A percentile compares a stretch with the other conserved stretches of the same genome.
phyloP scores from a whole-genome alignment of 2,888 invertebrate genomes.

The Globia sparganii region DNA sequence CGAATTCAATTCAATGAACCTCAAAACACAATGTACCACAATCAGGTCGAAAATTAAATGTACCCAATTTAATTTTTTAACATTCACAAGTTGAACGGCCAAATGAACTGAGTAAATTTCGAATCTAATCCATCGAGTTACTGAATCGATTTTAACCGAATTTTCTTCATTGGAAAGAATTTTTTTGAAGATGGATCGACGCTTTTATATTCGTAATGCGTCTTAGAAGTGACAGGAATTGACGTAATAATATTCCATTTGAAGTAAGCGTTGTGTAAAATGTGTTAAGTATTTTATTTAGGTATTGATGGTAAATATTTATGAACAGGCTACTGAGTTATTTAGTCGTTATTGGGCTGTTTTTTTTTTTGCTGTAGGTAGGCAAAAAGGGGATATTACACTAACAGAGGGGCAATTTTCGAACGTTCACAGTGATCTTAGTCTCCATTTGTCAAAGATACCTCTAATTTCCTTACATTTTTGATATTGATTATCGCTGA shows the following conservation, averaged over 20 bases:
- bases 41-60: constrained; percentile 14
- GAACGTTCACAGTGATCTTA: too few species aligned
- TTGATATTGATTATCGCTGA: too few species aligned
- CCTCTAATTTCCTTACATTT: too few species aligned
- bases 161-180: constrained; percentile 48
- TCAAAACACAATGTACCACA: constrained; percentile 27
- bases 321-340: background rate
- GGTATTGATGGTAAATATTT: constrained; percentile 22
- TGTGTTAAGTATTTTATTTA: constrained; percentile 14
- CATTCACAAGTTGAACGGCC: constrained; percentile 38
- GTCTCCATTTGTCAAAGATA: too few species aligned
- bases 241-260: constrained; percentile 35
- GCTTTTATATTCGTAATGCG: constrained; percentile 48
- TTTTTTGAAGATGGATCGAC: constrained; percentile 45
- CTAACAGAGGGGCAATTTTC: too few species aligned
- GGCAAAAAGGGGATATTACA: background rate
- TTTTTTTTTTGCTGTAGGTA: background rate
- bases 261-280: constrained; percentile 31
- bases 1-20: constrained; percentile 17
- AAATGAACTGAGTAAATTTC: constrained; percentile 47
- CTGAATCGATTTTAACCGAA: constrained; percentile 55
- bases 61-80: constrained; percentile 50
- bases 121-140: constrained; percentile 52
- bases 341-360: background rate
- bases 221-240: constrained; percentile 41